Evolutionary conservation across 1,140 invertebrate genomes (phyloP).

Genomic region (Phocides pigmalion): DNA sequence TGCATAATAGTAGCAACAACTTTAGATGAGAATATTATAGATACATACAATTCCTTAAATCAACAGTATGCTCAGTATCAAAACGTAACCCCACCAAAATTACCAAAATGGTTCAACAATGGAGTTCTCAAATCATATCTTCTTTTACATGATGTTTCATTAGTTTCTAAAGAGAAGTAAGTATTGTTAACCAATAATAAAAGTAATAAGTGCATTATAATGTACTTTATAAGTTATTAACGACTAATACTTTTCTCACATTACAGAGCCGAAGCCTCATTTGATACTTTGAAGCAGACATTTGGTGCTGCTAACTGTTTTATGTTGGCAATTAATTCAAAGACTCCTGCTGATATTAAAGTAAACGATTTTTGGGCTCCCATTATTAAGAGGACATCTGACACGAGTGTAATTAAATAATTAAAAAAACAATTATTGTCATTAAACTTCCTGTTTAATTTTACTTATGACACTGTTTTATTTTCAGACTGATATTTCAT

Average conservation of each 20-base stretch:
- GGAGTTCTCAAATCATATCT: conserved; percentile 95
- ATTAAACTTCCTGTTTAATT: background rate
- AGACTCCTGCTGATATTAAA: conserved; percentile 84
- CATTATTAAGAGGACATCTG: conserved; percentile 87
- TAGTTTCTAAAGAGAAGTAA: conserved; percentile 70
- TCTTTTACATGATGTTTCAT: conserved; percentile 90
- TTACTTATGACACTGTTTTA: conserved; percentile 2
- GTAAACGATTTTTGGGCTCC: conserved; percentile 93
- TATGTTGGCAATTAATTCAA: conserved; percentile 94
- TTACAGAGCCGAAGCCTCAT: conserved; percentile 91
- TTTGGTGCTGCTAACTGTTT: conserved; percentile 95
- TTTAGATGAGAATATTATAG: conserved; percentile 91
- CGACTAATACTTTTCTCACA: conserved; percentile 40
- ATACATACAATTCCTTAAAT: conserved; percentile 90
- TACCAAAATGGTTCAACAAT: conserved; percentile 96
- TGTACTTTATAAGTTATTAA: background rate
- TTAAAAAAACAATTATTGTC: background rate
- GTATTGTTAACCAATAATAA: too few relatives aligned
- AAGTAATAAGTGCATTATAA: too few relatives aligned
- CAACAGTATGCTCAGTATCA: conserved; percentile 92
- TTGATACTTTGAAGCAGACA: conserved; percentile 92
- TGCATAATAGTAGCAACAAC: conserved; percentile 95
- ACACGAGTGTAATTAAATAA: conserved; percentile 66
- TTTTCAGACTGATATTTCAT: conserved; percentile 60
- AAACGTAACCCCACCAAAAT: conserved; percentile 89